Evolutionary conservation across 2,797 vertebrate species (phyloP), one percentile per base, ranked within the genome.

Genomic region (Merluccius polli): DNA sequence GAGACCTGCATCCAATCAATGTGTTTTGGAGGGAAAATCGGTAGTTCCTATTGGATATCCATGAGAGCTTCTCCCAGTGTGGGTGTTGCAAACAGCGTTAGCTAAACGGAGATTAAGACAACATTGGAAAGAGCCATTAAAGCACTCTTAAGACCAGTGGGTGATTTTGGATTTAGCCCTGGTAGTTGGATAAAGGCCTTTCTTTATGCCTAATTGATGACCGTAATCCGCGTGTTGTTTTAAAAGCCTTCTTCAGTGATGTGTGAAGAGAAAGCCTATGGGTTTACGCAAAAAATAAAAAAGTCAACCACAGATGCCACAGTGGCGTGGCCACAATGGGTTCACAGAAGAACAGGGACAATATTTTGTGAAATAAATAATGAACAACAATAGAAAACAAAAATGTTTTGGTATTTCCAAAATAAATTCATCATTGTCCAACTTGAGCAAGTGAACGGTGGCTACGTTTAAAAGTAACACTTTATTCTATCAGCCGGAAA

Each of bases 161-260:
- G 89, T 88, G 86, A 89, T 87, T 89, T 87, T 85, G 85, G 90
- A 88, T 92, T 92, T 90, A 88, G 81, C 74, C 78, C 75, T 79
- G 75, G 77, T 86, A 77, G 77, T 27, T 29, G 85, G 86, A 91
- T 91, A 91, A 90, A 88, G 82, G 78, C 81, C 84, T 84, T 89
- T 85, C 78, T 88, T 83, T 70, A 72, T 77, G 79, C 83, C 81
- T 91, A 90, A 92, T 87, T 90, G 88, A 90, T 84, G 86, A 80
- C 79, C 85, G 79, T 90, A 92, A 93, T 91, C 90, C 87, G 72
- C 87, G 79, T 85, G 81, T 87, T 90, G 84, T 89, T 88, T 83
- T 78, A 82, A 83, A 82, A 83, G 76, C 63, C 75, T 9, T 75
- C 77, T 70, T 82, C 4, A 38, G 72, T 86, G 82, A 83, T 83